Conservation (phyloP, 2,113 vertebrate genomes). For the Ranitomeya imitator region DNA sequence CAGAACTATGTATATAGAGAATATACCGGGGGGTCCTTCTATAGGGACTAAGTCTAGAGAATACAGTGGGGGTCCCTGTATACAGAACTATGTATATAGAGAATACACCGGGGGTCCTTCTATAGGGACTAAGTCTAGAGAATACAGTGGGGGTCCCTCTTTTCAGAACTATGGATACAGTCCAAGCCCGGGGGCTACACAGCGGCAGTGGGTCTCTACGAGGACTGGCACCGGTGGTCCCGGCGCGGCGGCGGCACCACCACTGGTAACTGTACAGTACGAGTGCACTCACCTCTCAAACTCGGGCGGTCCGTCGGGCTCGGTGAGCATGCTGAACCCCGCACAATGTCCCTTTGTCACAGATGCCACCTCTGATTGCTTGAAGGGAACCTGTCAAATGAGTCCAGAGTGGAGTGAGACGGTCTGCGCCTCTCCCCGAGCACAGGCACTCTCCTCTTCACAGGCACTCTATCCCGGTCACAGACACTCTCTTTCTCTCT, state of each 20-base stretch:
- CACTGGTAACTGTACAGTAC: background rate
- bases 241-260: too few species aligned
- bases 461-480: constrained; percentile 65
- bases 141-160: too few species aligned
- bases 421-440: constrained; percentile 63
- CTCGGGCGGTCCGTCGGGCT: constrained; percentile 97
- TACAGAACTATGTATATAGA: too few species aligned
- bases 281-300: constrained; percentile 90
- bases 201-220: too few species aligned
- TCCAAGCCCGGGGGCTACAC: too few species aligned
- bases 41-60: too few species aligned
- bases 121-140: background rate
- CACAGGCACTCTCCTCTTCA: constrained; percentile 61
- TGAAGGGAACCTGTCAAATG: constrained; percentile 77
- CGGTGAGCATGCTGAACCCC: constrained; percentile 92
- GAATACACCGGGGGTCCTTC: background rate
- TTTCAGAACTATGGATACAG: too few species aligned
- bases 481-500: constrained; percentile 63
- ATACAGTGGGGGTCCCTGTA: background rate
- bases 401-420: constrained; percentile 78
- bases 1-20: background rate
- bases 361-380: constrained; percentile 85
- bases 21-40: background rate
- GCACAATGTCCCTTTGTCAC: constrained; percentile 82
- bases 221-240: background rate